These are phyloP conservation scores for Mycetomoellerius zeteki DNA, from an alignment of 1,140 invertebrate genomes.

Conservation along the genomic window DNA sequence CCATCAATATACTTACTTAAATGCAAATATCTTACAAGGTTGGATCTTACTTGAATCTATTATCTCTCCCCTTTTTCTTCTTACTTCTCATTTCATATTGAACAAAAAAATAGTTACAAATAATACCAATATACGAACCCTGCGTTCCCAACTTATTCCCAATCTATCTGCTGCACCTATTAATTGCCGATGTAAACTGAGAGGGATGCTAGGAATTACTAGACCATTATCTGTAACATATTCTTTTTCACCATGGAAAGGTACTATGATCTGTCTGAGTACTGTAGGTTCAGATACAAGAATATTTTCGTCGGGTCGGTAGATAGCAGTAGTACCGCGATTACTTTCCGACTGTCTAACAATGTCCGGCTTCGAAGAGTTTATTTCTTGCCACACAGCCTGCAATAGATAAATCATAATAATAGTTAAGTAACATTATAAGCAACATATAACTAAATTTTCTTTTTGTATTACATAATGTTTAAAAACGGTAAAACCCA, in stretches of 20 bases:
- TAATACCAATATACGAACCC: slow-evolving; percentile 75
- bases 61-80: background rate
- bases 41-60: background rate
- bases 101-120: background rate
- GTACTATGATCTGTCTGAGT: slow-evolving; percentile 91
- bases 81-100: background rate
- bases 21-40: background rate
- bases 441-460: background rate
- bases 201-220: slow-evolving; percentile 92
- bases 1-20: background rate
- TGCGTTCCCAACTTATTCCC: slow-evolving; percentile 90
- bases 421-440: background rate
- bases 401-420: slow-evolving; percentile 64
- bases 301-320: slow-evolving; percentile 95
- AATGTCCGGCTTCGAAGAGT: slow-evolving; percentile 91
- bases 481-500: slow-evolving; percentile 79
- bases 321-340: slow-evolving; percentile 84
- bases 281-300: slow-evolving; percentile 90
- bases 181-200: slow-evolving; percentile 89
- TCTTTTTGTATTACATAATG: background rate
- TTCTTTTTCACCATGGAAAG: slow-evolving; percentile 89
- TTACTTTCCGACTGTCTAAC: slow-evolving; percentile 86
- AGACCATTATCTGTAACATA: slow-evolving; percentile 94
- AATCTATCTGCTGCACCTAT: slow-evolving; percentile 89
- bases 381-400: slow-evolving; percentile 90